Evolutionary conservation across 30 jellyfish, hydroid and myxozoan species (phyloP), one percentile per base, ranked within the genome.

Genomic region (Turritopsis dohrnii): DNA sequence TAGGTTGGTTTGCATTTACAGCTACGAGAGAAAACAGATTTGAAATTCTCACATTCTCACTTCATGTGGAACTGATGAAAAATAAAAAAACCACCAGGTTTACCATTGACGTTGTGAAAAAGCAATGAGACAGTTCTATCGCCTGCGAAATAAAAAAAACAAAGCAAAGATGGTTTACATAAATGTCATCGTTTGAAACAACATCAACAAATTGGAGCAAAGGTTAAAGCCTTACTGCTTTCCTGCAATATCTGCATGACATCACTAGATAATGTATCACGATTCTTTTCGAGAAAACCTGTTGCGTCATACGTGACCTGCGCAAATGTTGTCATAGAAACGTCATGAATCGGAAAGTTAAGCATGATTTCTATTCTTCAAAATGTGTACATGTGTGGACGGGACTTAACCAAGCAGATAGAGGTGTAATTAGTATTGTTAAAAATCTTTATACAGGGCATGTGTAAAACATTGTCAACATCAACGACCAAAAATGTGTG

Each of bases 251-350:
- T 74, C 31, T 85, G 93, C 89, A 86, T 65, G 0, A 94, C 89
- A 74, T 94, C 99, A 25, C 90, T 77, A 4, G 99, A 94, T 28
- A 94, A 66, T 53, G 96, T 94, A 80, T 94, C 99, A 53, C 99
- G 71, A 74, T 94, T 94, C 88, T 94, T 94, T 54, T 94, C 99
- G 20, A 94, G 95, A 72, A 94, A 94, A 21, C 95, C 93, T 1
- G 95, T 79, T 21, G 99, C 96, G 54, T 94, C 99, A 72, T 94
- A 94, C 52, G 88, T 83, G 29, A 93, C 96, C 98, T 92, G 28
- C 24, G 53, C n/a, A 13, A 52, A 83, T 17, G 20, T 30, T 66
- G n/a, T 54, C 16, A 1, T 18, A n/a, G n/a, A n/a, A n/a, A n/a
- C n/a, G n/a, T n/a, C n/a, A n/a, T n/a, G n/a, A n/a, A n/a, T n/a